Conservation (phyloP, 2,888 invertebrate genomes). For the Apocheima hispidaria region DNA sequence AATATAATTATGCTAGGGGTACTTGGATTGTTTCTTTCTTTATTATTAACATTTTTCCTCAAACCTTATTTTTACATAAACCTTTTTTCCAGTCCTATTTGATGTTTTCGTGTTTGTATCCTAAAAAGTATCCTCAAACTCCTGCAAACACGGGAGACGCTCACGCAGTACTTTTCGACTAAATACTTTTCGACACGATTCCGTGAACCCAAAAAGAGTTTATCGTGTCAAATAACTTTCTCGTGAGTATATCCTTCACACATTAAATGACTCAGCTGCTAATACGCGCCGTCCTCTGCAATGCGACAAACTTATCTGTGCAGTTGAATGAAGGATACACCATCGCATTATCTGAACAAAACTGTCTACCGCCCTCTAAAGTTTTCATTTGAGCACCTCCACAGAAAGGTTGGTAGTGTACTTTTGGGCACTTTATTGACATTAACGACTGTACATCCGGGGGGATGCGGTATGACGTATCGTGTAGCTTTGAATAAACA, state of each 20-base stretch:
- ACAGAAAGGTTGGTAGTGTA: conserved; percentile 4
- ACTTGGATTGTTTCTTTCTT: no score
- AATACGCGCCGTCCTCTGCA: conserved; percentile 63
- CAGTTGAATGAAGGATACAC: neutral
- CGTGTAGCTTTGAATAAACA: conserved; percentile 79
- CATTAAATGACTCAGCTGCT: conserved; percentile 71
- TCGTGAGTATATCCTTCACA: conserved; percentile 44
- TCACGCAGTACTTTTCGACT: conserved; percentile 5
- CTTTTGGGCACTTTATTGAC: conserved; percentile 80
- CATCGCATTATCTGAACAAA: neutral
- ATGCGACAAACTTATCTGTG: conserved; percentile 13
- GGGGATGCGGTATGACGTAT: conserved; percentile 71
- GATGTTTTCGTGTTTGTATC: neutral
- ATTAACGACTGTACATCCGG: conserved; percentile 81
- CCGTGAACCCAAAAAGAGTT: conserved; percentile 15
- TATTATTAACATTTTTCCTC: no score
- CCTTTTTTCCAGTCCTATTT: no score
- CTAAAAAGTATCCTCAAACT: neutral
- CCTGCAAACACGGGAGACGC: neutral
- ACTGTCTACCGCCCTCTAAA: neutral
- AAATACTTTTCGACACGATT: conserved; percentile 25
- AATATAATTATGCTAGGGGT: no score
- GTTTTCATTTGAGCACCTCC: neutral
- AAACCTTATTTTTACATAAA: no score
- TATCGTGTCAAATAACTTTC: conserved; percentile 28